phyloP scores from a whole-genome alignment of 2,888 invertebrate genomes.

The Mycogona germanica region DNA sequence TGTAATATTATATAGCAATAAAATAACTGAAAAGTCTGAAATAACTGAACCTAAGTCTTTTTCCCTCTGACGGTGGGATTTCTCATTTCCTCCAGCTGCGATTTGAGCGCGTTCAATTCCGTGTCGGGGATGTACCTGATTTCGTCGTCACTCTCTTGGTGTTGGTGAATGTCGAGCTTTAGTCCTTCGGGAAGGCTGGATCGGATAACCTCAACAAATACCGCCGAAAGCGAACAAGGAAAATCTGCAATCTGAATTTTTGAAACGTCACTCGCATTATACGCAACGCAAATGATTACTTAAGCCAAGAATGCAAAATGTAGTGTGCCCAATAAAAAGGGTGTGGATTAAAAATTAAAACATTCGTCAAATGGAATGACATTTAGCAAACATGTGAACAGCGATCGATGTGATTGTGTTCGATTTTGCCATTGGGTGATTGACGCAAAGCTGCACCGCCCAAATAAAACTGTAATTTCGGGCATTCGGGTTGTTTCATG shows the following conservation, averaged over 20 bases:
- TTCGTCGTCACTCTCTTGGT: slow-evolving; percentile 53
- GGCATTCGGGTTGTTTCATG: no score
- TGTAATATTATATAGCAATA: no score
- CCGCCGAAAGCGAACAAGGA: slow-evolving; percentile 49
- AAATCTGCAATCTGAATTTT: slow-evolving; percentile 46
- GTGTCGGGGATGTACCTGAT: slow-evolving; percentile 73
- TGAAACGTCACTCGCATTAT: slow-evolving; percentile 17
- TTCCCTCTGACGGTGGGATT: slow-evolving; percentile 32
- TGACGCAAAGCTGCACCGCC: no score
- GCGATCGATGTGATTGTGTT: no score
- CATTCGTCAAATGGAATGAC: no score
- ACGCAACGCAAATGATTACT: neutral
- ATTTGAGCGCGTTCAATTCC: slow-evolving; percentile 58
- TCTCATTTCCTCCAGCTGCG: slow-evolving; percentile 55
- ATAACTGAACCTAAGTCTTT: no score
- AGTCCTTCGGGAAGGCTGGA: slow-evolving; percentile 67
- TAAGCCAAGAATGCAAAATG: neutral
- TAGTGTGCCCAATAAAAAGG: no score
- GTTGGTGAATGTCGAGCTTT: slow-evolving; percentile 51
- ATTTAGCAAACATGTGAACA: no score
- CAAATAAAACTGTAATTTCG: no score
- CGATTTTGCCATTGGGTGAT: no score
- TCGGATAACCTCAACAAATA: slow-evolving; percentile 60
- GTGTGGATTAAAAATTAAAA: no score
- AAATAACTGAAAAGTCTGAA: no score